Percentiles rank a stretch among this genome's conserved stretches.
Conservation (phyloP, 2,113 vertebrate species). For the Drymodes brunneopygia region DNA sequence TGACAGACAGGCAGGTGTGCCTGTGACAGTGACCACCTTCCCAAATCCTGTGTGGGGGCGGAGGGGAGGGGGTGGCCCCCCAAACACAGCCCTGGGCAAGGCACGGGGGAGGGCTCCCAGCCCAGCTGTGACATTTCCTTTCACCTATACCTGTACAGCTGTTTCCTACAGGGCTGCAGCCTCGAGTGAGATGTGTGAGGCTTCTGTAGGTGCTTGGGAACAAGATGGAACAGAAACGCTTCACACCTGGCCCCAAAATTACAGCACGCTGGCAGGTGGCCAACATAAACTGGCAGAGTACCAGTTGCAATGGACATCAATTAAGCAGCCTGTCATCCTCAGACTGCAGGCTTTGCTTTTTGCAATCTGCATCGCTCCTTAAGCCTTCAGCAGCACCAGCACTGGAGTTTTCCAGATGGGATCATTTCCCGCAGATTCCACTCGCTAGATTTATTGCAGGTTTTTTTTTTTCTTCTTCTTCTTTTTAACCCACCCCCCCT, state of each 20-base stretch:
- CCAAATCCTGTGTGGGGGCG: neutral
- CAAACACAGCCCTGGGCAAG: slow-evolving; percentile 31
- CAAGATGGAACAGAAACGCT: slow-evolving; percentile 81
- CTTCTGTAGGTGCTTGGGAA: slow-evolving; percentile 76
- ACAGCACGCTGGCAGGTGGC: slow-evolving; percentile 76
- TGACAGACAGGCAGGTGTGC: slow-evolving; percentile 57
- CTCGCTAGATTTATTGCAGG: slow-evolving; percentile 68
- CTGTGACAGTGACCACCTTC: slow-evolving; percentile 31
- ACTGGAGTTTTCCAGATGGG: slow-evolving; percentile 76
- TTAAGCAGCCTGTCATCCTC: slow-evolving; percentile 78
- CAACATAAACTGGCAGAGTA: slow-evolving; percentile 79
- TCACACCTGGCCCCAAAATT: slow-evolving; percentile 82
- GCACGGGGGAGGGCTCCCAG: slow-evolving; percentile 31
- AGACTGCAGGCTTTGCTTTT: slow-evolving; percentile 68
- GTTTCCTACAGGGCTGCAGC: slow-evolving; percentile 74
- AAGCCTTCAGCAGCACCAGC: slow-evolving; percentile 68
- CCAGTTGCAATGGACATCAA: slow-evolving; percentile 84
- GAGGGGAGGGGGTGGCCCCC: neutral
- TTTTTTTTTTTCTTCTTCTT: neutral
- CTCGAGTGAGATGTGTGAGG: slow-evolving; percentile 66
- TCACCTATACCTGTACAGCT: slow-evolving; percentile 75
- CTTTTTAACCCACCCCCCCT: neutral
- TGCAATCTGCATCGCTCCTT: slow-evolving; percentile 58
- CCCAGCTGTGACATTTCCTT: slow-evolving; percentile 72
- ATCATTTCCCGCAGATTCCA: slow-evolving; percentile 72